A percentile compares a stretch with the other conserved stretches of the same genome.
Evolutionary conservation across 2,797 vertebrate genomes (phyloP).

Genomic region (Anisognathus igniventris): DNA sequence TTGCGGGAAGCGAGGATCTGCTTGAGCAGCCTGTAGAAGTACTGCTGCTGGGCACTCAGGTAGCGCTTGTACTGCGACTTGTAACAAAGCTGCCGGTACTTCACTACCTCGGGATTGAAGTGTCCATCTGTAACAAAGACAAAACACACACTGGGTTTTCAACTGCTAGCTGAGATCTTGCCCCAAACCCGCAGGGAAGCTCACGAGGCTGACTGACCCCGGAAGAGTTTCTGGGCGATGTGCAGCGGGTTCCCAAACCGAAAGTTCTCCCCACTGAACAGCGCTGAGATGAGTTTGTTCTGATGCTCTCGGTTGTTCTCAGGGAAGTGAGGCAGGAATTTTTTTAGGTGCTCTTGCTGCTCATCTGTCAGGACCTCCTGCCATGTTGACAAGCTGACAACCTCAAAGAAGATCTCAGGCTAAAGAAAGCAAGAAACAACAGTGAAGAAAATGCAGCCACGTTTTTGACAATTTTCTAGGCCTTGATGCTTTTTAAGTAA

Average conservation of each 20-base stretch:
- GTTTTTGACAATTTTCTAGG: neutral
- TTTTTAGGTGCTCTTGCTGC: conserved; percentile 87
- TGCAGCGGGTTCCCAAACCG: conserved; percentile 92
- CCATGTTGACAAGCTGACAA: conserved; percentile 92
- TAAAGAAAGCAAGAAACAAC: conserved; percentile 33
- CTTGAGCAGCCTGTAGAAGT: conserved; percentile 92
- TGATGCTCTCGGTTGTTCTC: conserved; percentile 82
- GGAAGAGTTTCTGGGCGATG: conserved; percentile 91
- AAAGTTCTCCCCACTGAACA: conserved; percentile 89
- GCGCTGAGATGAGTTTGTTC: conserved; percentile 76
- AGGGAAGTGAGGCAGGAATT: conserved; percentile 89
- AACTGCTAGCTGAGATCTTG: neutral
- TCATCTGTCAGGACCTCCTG: conserved; percentile 86
- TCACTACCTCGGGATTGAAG: conserved; percentile 96
- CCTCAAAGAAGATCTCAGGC: conserved; percentile 95
- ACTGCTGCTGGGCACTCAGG: conserved; percentile 89
- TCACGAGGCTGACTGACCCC: conserved; percentile 72
- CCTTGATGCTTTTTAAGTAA: neutral
- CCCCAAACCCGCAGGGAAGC: accelerated
- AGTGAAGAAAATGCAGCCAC: accelerated
- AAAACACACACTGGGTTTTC: neutral
- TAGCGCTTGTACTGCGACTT: conserved; percentile 93
- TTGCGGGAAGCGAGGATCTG: conserved; percentile 95
- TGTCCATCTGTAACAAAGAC: conserved; percentile 83
- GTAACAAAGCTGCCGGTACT: conserved; percentile 90